phyloP scores from a whole-genome alignment of 2,888 invertebrate genomes.

The Flabesymbios commensalis region DNA sequence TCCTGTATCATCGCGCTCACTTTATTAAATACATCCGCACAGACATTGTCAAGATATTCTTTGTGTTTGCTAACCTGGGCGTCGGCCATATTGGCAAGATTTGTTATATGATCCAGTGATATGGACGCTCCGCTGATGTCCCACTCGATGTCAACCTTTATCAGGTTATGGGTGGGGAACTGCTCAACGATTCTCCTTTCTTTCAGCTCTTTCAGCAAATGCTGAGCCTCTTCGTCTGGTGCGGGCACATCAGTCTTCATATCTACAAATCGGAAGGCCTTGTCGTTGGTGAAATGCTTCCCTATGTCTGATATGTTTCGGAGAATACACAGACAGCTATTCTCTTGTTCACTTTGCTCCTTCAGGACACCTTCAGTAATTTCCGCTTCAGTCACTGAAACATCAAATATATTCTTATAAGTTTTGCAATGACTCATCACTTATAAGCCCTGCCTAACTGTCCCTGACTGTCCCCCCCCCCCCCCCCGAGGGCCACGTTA shows the following conservation, averaged over 20 bases:
- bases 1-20: not conserved
- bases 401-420: too few species aligned
- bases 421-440: too few species aligned
- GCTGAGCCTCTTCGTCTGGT: not conserved
- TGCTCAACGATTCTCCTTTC: not conserved
- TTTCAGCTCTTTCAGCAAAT: not conserved
- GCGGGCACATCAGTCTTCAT: constrained; percentile 2
- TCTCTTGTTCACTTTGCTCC: not conserved
- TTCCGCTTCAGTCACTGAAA: constrained; percentile 6
- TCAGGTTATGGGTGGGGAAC: not conserved
- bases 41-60: constrained; percentile 7
- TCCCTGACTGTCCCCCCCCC: too few species aligned
- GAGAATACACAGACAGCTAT: constrained; percentile 24
- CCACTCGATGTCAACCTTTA: constrained; percentile 10
- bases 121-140: constrained; percentile 3
- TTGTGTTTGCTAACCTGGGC: constrained; percentile 1
- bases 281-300: not conserved
- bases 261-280: constrained; percentile 22
- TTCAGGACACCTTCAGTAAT: not conserved
- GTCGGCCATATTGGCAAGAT: too few species aligned
- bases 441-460: too few species aligned
- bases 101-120: not conserved
- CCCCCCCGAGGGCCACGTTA: too few species aligned
- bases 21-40: constrained; percentile 1
- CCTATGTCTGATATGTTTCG: constrained; percentile 24